These are phyloP conservation scores for Lacanobia oleracea DNA, from an alignment of 2,888 invertebrate genomes.

Conservation along the genomic window DNA sequence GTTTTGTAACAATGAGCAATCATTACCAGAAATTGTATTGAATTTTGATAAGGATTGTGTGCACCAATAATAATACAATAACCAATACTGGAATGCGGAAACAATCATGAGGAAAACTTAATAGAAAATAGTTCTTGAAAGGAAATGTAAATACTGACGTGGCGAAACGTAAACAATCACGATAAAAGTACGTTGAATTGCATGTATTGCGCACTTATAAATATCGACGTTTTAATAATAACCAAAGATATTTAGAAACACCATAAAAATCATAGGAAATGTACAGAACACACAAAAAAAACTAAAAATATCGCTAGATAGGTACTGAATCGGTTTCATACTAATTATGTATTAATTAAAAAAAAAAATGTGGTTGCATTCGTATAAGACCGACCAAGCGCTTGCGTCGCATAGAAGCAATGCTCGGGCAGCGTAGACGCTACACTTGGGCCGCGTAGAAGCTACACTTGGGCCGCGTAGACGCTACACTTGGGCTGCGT, in stretches of 20 bases:
- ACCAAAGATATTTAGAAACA: conserved; percentile 1
- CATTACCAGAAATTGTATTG: conserved; percentile 62
- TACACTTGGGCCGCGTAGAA: too few relatives aligned
- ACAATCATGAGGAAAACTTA: conserved; percentile 46
- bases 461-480: too few relatives aligned
- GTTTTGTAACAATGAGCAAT: conserved; percentile 66
- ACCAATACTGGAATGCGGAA: conserved; percentile 46
- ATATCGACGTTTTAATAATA: conserved; percentile 2
- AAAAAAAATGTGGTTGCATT: too few relatives aligned
- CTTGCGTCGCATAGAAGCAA: too few relatives aligned
- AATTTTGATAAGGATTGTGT: conserved; percentile 64
- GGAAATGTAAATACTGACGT: conserved; percentile 24
- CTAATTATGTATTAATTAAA: too few relatives aligned
- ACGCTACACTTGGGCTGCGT: too few relatives aligned
- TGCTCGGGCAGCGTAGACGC: too few relatives aligned
- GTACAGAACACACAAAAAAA: not conserved
- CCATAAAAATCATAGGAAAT: not conserved
- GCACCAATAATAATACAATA: too few relatives aligned
- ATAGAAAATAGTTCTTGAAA: conserved; percentile 31
- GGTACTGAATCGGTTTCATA: too few relatives aligned
- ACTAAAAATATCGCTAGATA: not conserved
- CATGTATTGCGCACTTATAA: conserved; percentile 2
- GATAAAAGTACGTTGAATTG: not conserved
- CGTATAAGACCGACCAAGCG: too few relatives aligned
- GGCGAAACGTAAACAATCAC: conserved; percentile 13